Base-by-base conservation (phyloP, 2,113 vertebrate species). In the Oncorhynchus mykiss region DNA sequence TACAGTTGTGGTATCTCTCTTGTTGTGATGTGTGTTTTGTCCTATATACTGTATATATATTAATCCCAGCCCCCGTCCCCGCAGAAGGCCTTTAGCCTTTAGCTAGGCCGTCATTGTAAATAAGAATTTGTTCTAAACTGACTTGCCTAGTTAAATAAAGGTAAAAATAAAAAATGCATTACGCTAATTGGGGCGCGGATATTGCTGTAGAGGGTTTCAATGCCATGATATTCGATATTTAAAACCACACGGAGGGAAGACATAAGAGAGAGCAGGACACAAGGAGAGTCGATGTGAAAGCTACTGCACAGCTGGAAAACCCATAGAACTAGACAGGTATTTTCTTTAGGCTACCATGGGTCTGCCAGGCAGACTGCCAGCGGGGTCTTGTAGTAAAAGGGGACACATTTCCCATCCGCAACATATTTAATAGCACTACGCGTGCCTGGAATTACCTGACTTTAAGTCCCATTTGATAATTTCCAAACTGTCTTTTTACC, bases 191-290 rank as follows among this genome's bases (percentile, higher is more conserved):
- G 34, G 34, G 6, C 34, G 34, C 34, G 6, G 34, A 7, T 7
- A 34, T 34, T 34, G 34, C 39, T 45, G 7, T 39, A 9, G 4
- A 62, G 79, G 84, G 83, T 69, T 27, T 68, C 68, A 89, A 78
- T 80, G 29, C 85, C 88, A 92, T 91, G 89, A 90, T 88, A 83
- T 89, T 92, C 83, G 91, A 92, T 92, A 91, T 91, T 91, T 90
- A 90, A 91, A 90, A 77, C 79, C 31, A 14, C 14, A 70, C 71
- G 69, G 71, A 73, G 24, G 67, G 29, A 22, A 72, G 57, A 72
- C 34, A 67, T 25, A 51, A 34, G 20, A 51, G 7, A 22, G 12
- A 14, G 5, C 34, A 66, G 70, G 76, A 75, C 22, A 45, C 29
- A 3, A 62, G 70, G 75, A 62, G 65, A 85, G 7, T 65, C 75